phyloP scores from a whole-genome alignment of 1,140 invertebrate genomes.

The Sycophaga agraensis region DNA sequence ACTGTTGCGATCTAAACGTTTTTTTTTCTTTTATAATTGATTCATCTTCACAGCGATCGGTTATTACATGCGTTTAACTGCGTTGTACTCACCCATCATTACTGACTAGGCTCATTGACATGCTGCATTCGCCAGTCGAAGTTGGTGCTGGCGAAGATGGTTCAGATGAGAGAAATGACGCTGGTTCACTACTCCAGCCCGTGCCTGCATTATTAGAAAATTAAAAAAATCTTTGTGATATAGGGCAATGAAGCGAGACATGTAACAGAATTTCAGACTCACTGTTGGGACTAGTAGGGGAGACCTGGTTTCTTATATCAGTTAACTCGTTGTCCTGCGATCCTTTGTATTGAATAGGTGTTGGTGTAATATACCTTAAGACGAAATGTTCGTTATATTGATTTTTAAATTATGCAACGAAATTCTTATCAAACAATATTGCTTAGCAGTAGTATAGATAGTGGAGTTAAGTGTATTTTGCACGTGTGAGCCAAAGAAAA shows the following conservation, averaged over 20 bases:
- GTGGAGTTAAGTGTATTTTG: too few relatives aligned
- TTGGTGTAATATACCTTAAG: slow-evolving; percentile 45
- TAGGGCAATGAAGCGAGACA: not conserved
- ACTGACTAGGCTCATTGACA: slow-evolving; percentile 66
- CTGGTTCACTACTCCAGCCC: slow-evolving; percentile 62
- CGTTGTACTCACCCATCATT: slow-evolving; percentile 60
- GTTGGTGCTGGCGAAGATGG: slow-evolving; percentile 69
- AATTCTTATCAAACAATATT: too few relatives aligned
- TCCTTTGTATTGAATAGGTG: slow-evolving; percentile 46
- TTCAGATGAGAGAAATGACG: slow-evolving; percentile 64
- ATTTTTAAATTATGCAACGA: too few relatives aligned
- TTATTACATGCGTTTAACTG: too few relatives aligned
- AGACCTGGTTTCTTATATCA: slow-evolving; percentile 49
- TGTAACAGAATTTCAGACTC: slow-evolving; percentile 33
- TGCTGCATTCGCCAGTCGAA: slow-evolving; percentile 63
- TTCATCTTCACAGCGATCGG: too few relatives aligned
- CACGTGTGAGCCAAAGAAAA: too few relatives aligned
- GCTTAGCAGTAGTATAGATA: too few relatives aligned
- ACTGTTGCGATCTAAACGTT: slow-evolving; percentile 48
- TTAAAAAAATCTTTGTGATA: not conserved
- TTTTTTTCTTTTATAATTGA: too few relatives aligned
- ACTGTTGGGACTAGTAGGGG: slow-evolving; percentile 57
- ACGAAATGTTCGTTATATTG: not conserved
- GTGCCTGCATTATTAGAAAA: slow-evolving; percentile 38
- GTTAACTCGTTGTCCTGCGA: slow-evolving; percentile 41